Evolutionary conservation across 2,888 invertebrate genomes (phyloP), one percentile per base, ranked within the genome.

Genomic region (Macropis europaea): DNA sequence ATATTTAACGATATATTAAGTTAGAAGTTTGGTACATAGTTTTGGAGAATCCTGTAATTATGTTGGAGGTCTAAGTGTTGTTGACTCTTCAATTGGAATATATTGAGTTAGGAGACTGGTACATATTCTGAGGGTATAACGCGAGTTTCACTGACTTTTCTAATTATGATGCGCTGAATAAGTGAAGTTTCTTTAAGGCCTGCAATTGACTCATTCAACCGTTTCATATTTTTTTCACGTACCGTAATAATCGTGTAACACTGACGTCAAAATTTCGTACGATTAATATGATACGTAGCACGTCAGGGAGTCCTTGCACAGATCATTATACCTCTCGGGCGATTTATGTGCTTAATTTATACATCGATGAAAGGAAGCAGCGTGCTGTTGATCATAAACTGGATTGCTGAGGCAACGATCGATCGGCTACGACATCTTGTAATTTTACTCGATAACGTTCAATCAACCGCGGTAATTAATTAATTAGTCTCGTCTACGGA

Each of bases 91-190:
- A 40, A 79, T 77, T 77, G 70, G 2, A 13, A 56, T 43, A 30
- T 54, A 36, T 66, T 63, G 28, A 30, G 56, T 66, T 59, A 66
- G 22, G n/a, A n/a, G n/a, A n/a, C n/a, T n/a, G n/a, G n/a, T n/a
- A n/a, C n/a, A n/a, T n/a, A n/a, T n/a, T n/a, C n/a, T n/a, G n/a
- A n/a, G n/a, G n/a, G n/a, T n/a, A n/a, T n/a, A n/a, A n/a, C n/a
- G n/a, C n/a, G n/a, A n/a, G n/a, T n/a, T n/a, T n/a, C n/a, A n/a
- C n/a, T n/a, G n/a, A n/a, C n/a, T n/a, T n/a, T n/a, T 73, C 11
- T 26, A 40, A 79, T 77, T 77, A 75, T 2, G 17, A 56, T 43
- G 26, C 59, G 34, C 62, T 63, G 28, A 30, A 59, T 66, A 61
- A 66, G 22, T 24, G 22, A n/a, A 56, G 15, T 42, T 28, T 19